Evolutionary conservation across 1,140 invertebrate genomes (phyloP), one percentile per base, ranked within the genome.

Genomic region (Drosophila eugracilis): DNA sequence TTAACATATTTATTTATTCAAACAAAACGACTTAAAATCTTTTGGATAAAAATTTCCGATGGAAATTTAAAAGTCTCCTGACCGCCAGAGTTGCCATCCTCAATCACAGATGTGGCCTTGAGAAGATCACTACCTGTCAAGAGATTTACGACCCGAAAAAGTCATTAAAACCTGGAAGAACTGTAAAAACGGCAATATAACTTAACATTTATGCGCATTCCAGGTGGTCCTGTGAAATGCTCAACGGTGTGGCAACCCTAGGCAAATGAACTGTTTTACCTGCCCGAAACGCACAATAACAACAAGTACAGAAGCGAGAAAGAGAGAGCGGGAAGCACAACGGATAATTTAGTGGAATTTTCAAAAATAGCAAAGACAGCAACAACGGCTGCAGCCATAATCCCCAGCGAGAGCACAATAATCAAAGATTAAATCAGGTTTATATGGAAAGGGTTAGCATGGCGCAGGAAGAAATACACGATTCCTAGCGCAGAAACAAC

Each of bases 351-450:
- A 85, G 78, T 88, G 78, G 83, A 86, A 83, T 86, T 86, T 88
- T 86, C 78, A 74, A 86, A 86, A 86, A 86, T 88, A 86, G 84
- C 75, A 71, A 84, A 84, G 75, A 58, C 59, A 71, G 69, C 58
- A 57, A 49, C 75, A 72, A 52, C 65, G 54, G 48, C 53, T 62
- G 53, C 67, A 76, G 52, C 59, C 63, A 65, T 75, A 59, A 57
- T 76, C 60, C 73, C 39, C 44, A 69, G 39, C 39, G 62, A 75
- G 62, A 69, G 52, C 65, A 86, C 80, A 89, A 86, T 86, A 86
- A 88, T 88, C 83, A 88, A 88, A 86, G 83, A 86, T 86, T 86
- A 86, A 86, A 86, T 86, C 83, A 86, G 83, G 83, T 86, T 86
- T 86, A 88, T 89, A 78, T 83, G 71, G 78, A 89, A 76, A 88